Percentiles rank a stretch among this genome's conserved stretches.
phyloP scores from a whole-genome alignment of 2,888 invertebrate species.

The Agonopterix heracliana region DNA sequence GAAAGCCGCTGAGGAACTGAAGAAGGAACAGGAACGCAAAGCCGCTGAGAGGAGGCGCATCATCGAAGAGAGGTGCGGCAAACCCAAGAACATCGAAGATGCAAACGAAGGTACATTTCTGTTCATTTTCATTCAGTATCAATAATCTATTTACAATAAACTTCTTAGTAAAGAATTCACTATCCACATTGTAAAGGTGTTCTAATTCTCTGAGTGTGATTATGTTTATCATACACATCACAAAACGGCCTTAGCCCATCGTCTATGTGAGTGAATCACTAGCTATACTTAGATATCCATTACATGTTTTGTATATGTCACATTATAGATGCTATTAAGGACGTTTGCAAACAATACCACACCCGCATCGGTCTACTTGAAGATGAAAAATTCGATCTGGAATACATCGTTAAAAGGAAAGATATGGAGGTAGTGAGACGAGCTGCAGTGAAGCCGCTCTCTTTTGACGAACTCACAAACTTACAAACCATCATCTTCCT shows the following conservation, averaged over 20 bases:
- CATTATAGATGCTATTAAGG: slow-evolving; percentile 84
- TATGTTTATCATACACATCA: slow-evolving; percentile 34
- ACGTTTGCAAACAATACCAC: slow-evolving; percentile 89
- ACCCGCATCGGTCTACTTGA: slow-evolving; percentile 92
- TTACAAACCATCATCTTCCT: slow-evolving; percentile 52
- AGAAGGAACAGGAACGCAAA: slow-evolving; percentile 99
- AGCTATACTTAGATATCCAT: slow-evolving; percentile 5
- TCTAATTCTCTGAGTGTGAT: slow-evolving; percentile 6
- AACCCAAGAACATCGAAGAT: slow-evolving; percentile 92
- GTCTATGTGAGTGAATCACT: slow-evolving; percentile 19
- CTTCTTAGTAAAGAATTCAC: not conserved
- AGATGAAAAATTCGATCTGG: slow-evolving; percentile 98
- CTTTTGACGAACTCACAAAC: slow-evolving; percentile 65
- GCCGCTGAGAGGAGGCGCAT: slow-evolving; percentile 98
- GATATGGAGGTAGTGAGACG: slow-evolving; percentile 93
- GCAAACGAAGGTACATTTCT: slow-evolving; percentile 90
- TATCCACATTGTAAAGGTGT: not conserved
- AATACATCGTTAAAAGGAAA: slow-evolving; percentile 98
- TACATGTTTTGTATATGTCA: slow-evolving; percentile 11
- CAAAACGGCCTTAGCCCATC: slow-evolving; percentile 28
- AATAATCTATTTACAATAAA: not conserved
- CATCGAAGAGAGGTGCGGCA: slow-evolving; percentile 96
- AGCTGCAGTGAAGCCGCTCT: slow-evolving; percentile 48
- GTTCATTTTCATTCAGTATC: not conserved
- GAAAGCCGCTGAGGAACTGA: slow-evolving; percentile 99